phyloP scores from a whole-genome alignment of 2,888 invertebrate species.

The Onthophagus sagittarius region DNA sequence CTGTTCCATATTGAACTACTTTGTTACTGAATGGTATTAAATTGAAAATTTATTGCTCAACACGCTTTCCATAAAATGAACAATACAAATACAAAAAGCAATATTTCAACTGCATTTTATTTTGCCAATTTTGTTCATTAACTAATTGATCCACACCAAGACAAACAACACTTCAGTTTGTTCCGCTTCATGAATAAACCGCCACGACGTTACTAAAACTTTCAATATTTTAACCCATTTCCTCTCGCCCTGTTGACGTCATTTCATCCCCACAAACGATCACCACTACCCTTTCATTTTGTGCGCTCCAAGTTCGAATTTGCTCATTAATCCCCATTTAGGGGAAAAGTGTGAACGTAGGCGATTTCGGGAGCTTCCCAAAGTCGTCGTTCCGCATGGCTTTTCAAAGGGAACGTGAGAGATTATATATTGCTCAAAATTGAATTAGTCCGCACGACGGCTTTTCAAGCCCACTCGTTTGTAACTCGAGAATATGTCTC shows the following conservation, averaged over 20 bases:
- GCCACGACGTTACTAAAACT: not conserved
- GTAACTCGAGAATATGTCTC: too few relatives aligned
- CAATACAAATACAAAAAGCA: too few relatives aligned
- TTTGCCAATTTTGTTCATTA: too few relatives aligned
- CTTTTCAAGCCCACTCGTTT: too few relatives aligned
- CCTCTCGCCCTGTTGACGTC: not conserved
- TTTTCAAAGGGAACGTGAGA: not conserved
- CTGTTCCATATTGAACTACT: slow-evolving; percentile 1
- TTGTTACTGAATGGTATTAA: not conserved
- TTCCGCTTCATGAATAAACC: too few relatives aligned
- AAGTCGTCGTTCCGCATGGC: not conserved
- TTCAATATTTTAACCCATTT: not conserved
- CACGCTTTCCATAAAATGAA: not conserved
- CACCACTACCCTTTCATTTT: too few relatives aligned
- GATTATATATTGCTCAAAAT: not conserved
- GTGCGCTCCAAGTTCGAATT: not conserved
- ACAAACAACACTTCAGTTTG: too few relatives aligned
- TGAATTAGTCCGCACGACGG: not conserved
- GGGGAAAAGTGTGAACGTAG: not conserved
- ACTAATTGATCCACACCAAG: too few relatives aligned
- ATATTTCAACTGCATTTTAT: too few relatives aligned
- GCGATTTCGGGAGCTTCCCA: not conserved
- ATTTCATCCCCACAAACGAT: not conserved
- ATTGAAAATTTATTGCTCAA: not conserved
- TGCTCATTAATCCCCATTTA: not conserved